These are phyloP conservation scores for Microtus montanus DNA, from an alignment of 2,113 vertebrate genomes.

Conservation along the genomic window DNA sequence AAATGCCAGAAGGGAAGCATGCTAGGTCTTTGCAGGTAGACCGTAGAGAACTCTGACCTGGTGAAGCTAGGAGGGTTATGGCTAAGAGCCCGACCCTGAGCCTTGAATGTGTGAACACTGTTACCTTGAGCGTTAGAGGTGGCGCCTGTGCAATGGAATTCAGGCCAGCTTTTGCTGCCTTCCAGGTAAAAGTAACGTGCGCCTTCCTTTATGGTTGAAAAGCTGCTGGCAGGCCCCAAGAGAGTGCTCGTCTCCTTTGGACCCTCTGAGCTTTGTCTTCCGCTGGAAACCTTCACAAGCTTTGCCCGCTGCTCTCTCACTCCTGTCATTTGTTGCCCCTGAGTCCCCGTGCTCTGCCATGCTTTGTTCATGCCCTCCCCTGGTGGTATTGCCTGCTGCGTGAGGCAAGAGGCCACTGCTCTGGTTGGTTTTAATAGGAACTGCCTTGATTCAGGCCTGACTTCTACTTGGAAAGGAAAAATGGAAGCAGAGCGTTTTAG, in stretches of 20 bases:
- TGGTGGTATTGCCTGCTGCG: not conserved
- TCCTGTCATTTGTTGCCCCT: not conserved
- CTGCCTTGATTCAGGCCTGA: not conserved
- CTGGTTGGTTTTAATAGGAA: not conserved
- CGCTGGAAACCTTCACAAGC: not conserved
- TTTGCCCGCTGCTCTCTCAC: too few relatives aligned
- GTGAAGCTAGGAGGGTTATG: not conserved
- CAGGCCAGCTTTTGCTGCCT: not conserved
- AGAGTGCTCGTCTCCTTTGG: not conserved
- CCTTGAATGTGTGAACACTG: not conserved
- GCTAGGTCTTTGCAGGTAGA: not conserved
- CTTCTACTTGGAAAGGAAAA: not conserved
- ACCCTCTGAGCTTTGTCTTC: not conserved
- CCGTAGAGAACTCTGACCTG: not conserved
- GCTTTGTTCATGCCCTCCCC: not conserved
- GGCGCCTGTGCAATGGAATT: not conserved
- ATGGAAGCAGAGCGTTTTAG: not conserved
- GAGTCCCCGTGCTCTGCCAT: not conserved
- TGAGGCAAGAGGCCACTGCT: constrained; percentile 11
- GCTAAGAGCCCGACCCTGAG: not conserved
- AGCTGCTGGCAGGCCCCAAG: not conserved
- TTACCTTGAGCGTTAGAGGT: fast-evolving
- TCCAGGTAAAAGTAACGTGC: not conserved
- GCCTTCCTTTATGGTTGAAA: not conserved
- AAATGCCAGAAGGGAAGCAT: not conserved